A percentile compares a stretch with the other conserved stretches of the same genome.
phyloP scores from a whole-genome alignment of 2,113 vertebrate genomes.

The Synchiropus splendidus region DNA sequence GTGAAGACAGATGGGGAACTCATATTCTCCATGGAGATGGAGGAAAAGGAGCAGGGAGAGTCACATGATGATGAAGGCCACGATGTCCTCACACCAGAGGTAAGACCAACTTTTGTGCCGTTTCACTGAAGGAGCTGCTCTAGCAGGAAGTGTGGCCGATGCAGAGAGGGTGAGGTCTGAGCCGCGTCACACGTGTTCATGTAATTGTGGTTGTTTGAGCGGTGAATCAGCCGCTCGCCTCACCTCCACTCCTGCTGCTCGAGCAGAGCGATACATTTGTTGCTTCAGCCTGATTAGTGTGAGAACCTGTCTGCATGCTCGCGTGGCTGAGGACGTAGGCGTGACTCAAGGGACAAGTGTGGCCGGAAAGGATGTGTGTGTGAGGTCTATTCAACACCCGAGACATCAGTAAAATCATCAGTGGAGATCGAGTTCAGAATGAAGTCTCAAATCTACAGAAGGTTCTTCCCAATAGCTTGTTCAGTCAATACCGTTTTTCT shows the following conservation, averaged over 20 bases:
- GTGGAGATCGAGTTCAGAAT: too few relatives aligned
- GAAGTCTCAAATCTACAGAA: too few relatives aligned
- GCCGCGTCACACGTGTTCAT: conserved; percentile 10
- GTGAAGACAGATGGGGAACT: too few relatives aligned
- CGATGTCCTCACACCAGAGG: conserved; percentile 21
- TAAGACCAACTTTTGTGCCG: conserved; percentile 5
- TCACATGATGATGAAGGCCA: background rate
- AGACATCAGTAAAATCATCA: too few relatives aligned
- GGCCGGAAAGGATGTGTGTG: too few relatives aligned
- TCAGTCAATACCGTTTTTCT: too few relatives aligned
- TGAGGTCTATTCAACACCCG: too few relatives aligned
- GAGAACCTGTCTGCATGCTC: too few relatives aligned
- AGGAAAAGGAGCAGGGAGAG: background rate
- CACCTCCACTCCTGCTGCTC: conserved; percentile 16
- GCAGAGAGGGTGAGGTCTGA: too few relatives aligned
- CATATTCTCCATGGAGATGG: background rate
- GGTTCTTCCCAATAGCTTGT: too few relatives aligned
- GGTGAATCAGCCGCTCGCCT: conserved; percentile 19
- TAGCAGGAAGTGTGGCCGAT: conserved; percentile 4
- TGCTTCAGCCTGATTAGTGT: conserved; percentile 16
- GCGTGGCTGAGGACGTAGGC: too few relatives aligned
- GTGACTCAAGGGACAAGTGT: too few relatives aligned
- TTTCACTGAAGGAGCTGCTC: conserved; percentile 8
- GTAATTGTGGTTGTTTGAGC: conserved; percentile 5
- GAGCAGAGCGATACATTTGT: conserved; percentile 18